Conservation (phyloP, 1,140 invertebrate genomes). For the Gerris buenoi region DNA sequence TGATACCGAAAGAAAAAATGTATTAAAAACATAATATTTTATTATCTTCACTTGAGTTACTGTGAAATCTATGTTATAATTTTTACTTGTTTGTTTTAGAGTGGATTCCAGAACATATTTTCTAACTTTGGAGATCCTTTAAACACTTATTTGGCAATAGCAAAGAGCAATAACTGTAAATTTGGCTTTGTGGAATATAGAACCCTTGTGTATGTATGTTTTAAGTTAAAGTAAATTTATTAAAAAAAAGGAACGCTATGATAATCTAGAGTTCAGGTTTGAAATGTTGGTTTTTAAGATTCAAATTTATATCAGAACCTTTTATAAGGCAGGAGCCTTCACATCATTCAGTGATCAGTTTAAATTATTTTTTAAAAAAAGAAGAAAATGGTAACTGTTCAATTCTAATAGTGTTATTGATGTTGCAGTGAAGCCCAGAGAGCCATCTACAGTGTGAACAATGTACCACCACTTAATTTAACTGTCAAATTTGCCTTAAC, state of each 20-base stretch:
- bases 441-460: conserved; percentile 1
- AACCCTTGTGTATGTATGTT: conserved; percentile 3
- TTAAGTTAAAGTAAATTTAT: too few relatives aligned
- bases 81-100: too few relatives aligned
- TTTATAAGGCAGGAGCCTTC: too few relatives aligned
- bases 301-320: too few relatives aligned
- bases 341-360: too few relatives aligned
- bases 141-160: background rate
- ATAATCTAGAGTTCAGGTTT: too few relatives aligned
- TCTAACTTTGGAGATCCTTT: background rate
- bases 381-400: background rate
- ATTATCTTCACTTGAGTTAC: too few relatives aligned
- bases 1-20: too few relatives aligned
- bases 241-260: too few relatives aligned
- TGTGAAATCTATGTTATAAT: too few relatives aligned
- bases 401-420: background rate
- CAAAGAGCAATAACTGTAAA: background rate
- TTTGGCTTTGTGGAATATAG: conserved; percentile 4
- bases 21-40: too few relatives aligned
- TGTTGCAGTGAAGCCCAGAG: conserved; percentile 3
- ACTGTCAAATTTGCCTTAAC: conserved; percentile 1
- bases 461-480: conserved; percentile 2
- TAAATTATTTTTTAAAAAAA: background rate
- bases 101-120: conserved; percentile 4
- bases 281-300: too few relatives aligned